These are phyloP conservation scores for Vulpes vulpes DNA, from an alignment of 2,113 vertebrate genomes.

Conservation along the genomic window DNA sequence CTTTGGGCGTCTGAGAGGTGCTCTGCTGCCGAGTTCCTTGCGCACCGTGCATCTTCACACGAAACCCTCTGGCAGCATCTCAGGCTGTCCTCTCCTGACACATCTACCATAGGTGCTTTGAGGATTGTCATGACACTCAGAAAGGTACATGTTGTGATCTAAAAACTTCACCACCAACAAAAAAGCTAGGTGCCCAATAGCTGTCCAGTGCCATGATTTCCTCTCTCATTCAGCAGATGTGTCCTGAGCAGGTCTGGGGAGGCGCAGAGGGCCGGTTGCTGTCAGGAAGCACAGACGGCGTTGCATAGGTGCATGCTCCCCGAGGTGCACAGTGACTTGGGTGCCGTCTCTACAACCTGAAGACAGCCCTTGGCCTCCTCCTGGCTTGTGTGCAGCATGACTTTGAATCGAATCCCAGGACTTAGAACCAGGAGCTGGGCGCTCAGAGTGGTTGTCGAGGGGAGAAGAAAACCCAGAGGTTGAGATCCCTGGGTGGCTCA, in stretches of 20 bases:
- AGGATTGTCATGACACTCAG: neutral
- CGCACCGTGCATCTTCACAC: accelerated
- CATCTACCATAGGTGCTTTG: accelerated
- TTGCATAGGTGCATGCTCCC: accelerated
- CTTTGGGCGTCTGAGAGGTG: accelerated
- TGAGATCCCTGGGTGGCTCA: too few species aligned
- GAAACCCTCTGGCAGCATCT: neutral
- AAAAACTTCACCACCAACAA: neutral
- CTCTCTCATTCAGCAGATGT: accelerated
- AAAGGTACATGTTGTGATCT: neutral
- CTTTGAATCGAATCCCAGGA: neutral
- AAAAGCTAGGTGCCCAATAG: too few species aligned
- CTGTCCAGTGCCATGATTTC: accelerated
- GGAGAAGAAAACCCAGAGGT: neutral
- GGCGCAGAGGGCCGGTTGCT: accelerated
- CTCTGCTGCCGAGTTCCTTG: accelerated
- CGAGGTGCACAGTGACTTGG: accelerated
- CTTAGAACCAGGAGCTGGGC: neutral
- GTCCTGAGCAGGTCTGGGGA: accelerated
- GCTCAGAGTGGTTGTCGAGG: accelerated
- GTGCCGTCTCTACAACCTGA: accelerated
- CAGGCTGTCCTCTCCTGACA: accelerated
- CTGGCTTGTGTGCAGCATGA: accelerated
- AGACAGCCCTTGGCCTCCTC: accelerated
- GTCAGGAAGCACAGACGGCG: accelerated